These are phyloP conservation scores for Gambusia yucatana DNA, from an alignment of 2,797 vertebrate species.

Conservation along the genomic window DNA sequence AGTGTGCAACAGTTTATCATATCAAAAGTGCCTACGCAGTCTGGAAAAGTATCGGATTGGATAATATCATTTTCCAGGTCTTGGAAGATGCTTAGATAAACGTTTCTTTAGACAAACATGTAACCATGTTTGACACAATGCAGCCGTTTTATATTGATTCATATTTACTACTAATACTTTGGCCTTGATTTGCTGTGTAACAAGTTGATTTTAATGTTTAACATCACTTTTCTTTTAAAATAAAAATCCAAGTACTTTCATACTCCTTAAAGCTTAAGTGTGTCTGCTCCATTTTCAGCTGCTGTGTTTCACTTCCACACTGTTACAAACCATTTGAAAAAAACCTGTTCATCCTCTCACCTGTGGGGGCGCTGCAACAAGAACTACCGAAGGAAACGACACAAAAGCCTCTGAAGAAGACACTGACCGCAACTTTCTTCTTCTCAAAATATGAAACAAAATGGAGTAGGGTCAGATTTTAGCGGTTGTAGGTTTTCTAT, in stretches of 20 bases:
- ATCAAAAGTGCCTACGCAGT: conserved; percentile 14
- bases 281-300: no score
- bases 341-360: no score
- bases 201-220: background rate
- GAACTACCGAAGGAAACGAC: no score
- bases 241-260: background rate
- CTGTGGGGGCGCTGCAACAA: no score
- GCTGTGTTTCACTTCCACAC: no score
- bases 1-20: conserved; percentile 52
- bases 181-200: background rate
- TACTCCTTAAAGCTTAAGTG: background rate
- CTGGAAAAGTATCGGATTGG: background rate
- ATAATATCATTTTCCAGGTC: background rate
- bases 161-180: background rate
- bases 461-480: no score
- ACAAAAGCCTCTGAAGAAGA: no score
- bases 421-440: no score
- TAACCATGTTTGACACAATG: background rate
- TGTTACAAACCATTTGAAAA: no score
- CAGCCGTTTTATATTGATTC: background rate
- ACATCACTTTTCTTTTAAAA: background rate
- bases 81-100: background rate
- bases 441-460: no score
- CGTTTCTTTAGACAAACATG: background rate
- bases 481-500: no score